phyloP scores from a whole-genome alignment of 2,113 vertebrate species.

The Python bivittatus region DNA sequence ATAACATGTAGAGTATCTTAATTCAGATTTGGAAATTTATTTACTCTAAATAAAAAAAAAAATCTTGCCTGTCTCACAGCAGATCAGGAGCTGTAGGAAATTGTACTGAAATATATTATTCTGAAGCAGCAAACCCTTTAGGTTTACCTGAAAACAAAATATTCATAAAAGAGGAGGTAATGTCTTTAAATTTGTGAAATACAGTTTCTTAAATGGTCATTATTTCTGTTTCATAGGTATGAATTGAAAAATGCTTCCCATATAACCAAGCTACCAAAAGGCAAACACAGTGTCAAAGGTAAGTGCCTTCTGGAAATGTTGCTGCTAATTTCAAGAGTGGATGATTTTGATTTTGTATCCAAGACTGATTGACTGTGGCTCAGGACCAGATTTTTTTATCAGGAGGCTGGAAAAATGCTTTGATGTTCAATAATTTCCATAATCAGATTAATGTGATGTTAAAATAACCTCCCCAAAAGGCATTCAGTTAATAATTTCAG shows the following conservation, averaged over 20 bases:
- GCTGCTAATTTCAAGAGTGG: neutral
- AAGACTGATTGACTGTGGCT: neutral
- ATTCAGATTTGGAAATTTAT: neutral
- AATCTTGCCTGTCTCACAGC: neutral
- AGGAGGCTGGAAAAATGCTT: neutral
- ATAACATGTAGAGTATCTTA: neutral
- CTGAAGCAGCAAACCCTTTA: neutral
- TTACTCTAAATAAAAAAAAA: neutral
- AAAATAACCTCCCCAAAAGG: neutral
- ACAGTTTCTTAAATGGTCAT: conserved; percentile 19
- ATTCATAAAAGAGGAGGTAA: neutral
- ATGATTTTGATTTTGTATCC: neutral
- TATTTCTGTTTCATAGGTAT: conserved; percentile 77
- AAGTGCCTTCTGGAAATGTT: conserved; percentile 35
- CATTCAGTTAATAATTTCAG: neutral
- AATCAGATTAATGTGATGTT: neutral
- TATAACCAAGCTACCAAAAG: conserved; percentile 93
- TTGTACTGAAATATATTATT: neutral
- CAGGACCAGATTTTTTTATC: neutral
- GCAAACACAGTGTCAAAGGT: conserved; percentile 99
- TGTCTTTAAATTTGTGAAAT: conserved; percentile 4
- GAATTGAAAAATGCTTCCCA: conserved; percentile 96
- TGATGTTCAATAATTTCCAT: neutral
- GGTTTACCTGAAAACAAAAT: neutral
- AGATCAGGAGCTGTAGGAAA: neutral